Evolutionary conservation across 1,140 invertebrate species (phyloP).

Genomic region (Bombus vancouverensis): DNA sequence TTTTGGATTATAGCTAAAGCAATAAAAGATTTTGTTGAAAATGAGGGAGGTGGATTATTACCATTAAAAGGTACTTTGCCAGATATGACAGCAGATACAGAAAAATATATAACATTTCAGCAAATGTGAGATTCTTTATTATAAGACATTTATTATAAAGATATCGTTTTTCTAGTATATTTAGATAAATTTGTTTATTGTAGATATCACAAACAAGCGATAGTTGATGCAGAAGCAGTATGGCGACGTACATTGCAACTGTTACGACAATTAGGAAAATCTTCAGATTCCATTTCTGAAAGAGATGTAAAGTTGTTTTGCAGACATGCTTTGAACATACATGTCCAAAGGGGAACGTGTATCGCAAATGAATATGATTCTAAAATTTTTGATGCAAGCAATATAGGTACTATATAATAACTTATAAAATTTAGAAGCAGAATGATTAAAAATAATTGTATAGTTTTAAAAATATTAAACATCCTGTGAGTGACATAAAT

Average conservation of each 20-base stretch:
- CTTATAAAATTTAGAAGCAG: background rate
- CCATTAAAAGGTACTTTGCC: slow-evolving; percentile 96
- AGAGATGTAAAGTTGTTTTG: slow-evolving; percentile 92
- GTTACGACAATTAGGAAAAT: slow-evolving; percentile 88
- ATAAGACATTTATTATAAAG: background rate
- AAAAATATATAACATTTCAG: slow-evolving; percentile 95
- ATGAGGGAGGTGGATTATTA: slow-evolving; percentile 91
- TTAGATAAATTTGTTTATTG: slow-evolving; percentile 24
- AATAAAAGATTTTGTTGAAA: slow-evolving; percentile 93
- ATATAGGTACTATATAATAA: slow-evolving; percentile 82
- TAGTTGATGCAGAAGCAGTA: slow-evolving; percentile 91
- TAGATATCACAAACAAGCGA: slow-evolving; percentile 92
- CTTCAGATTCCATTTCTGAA: slow-evolving; percentile 89
- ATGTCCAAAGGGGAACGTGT: slow-evolving; percentile 90
- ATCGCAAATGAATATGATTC: slow-evolving; percentile 91
- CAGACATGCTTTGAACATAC: slow-evolving; percentile 91
- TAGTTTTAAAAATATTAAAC: background rate
- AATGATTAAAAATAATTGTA: background rate
- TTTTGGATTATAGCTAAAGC: slow-evolving; percentile 98
- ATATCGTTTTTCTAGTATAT: background rate
- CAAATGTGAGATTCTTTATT: slow-evolving; percentile 86
- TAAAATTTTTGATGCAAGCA: slow-evolving; percentile 82
- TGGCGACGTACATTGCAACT: slow-evolving; percentile 91
- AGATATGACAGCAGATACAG: slow-evolving; percentile 98
- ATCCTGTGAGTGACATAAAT: no score